These are phyloP conservation scores for Gallinago stenura DNA, from an alignment of 2,797 vertebrate species.

Conservation along the genomic window DNA sequence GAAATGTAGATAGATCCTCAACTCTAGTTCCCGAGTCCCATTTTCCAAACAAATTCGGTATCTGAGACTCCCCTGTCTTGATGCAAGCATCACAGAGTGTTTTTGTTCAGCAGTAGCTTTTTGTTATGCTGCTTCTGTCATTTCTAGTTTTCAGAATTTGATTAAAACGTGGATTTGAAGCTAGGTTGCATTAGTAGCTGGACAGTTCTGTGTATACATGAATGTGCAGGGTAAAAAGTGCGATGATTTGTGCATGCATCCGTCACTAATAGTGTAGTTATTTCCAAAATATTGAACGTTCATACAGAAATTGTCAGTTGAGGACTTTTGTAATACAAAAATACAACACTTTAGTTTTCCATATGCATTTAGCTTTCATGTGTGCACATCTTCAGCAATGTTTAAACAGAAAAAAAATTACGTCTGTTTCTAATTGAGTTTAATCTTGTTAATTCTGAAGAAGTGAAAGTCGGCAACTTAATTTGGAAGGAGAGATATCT, in stretches of 20 bases:
- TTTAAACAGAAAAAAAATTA: background rate
- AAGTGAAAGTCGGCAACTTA: background rate
- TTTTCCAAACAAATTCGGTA: background rate
- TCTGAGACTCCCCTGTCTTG: background rate
- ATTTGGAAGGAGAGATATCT: conserved; percentile 19
- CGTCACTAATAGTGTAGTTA: background rate
- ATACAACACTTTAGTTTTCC: background rate
- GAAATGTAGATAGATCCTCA: accelerated
- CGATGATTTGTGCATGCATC: background rate
- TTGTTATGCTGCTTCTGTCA: background rate
- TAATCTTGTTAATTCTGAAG: conserved; percentile 7
- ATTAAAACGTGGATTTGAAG: background rate
- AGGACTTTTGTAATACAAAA: background rate
- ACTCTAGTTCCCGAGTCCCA: background rate
- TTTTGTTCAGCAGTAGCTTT: background rate
- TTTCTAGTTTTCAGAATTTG: background rate
- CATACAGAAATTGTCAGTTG: background rate
- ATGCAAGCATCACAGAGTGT: background rate
- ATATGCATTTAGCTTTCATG: background rate
- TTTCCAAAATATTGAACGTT: background rate
- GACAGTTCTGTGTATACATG: background rate
- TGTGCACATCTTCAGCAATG: background rate
- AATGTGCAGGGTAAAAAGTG: background rate
- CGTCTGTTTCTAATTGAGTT: background rate
- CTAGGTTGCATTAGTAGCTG: background rate